These are phyloP conservation scores for Liasis olivaceus DNA, from an alignment of 2,797 vertebrate genomes.

Conservation along the genomic window DNA sequence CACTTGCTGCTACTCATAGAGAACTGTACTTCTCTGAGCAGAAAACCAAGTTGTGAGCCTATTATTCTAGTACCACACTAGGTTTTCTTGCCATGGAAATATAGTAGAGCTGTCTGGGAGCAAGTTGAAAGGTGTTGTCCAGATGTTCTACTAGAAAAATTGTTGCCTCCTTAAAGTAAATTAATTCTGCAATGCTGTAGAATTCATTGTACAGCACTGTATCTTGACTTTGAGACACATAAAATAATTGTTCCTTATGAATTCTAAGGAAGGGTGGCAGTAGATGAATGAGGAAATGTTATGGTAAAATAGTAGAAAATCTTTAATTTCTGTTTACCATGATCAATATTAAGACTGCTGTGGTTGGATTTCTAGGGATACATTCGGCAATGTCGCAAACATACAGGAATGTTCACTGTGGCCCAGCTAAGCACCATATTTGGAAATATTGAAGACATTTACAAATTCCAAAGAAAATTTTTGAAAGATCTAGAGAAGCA, in stretches of 20 bases:
- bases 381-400: slow-evolving; percentile 95
- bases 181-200: neutral
- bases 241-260: neutral
- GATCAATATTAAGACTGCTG: neutral
- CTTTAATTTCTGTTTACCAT: slow-evolving; percentile 29
- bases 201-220: neutral
- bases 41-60: neutral
- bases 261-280: neutral
- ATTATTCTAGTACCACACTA: neutral
- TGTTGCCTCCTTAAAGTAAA: accelerated
- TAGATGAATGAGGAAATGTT: neutral
- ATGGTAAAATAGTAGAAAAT: neutral
- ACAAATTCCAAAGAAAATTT: slow-evolving; percentile 95
- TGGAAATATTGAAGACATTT: slow-evolving; percentile 99
- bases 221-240: neutral
- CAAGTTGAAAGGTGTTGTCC: neutral
- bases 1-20: neutral
- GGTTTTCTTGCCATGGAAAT: neutral
- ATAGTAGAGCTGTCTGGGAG: neutral
- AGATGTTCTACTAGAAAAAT: neutral
- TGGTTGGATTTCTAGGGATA: slow-evolving; percentile 82
- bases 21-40: neutral
- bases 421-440: slow-evolving; percentile 92
- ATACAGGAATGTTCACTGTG: slow-evolving; percentile 91
- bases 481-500: slow-evolving; percentile 93